Conservation (phyloP, 1,140 invertebrate genomes). For the Drosophila kikkawai region DNA sequence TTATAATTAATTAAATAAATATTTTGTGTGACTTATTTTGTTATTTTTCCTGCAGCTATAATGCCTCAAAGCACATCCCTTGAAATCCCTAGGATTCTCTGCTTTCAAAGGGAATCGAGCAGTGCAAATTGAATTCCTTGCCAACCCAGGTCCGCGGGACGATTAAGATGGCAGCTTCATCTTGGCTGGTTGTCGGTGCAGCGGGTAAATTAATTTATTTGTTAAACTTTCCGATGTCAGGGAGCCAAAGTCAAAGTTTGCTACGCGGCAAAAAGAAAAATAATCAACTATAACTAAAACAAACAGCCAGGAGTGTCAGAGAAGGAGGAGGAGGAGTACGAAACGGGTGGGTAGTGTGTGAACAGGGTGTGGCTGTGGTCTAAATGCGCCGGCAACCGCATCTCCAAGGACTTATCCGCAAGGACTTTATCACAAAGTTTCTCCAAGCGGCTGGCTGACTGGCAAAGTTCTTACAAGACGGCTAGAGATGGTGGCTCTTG, state of each 20-base stretch:
- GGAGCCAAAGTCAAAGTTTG: conserved; percentile 66
- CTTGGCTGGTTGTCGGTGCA: conserved; percentile 20
- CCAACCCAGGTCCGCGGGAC: conserved; percentile 49
- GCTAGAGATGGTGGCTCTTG: conserved; percentile 9
- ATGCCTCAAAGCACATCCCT: not conserved
- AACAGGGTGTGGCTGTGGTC: conserved; percentile 28
- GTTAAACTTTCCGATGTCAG: conserved; percentile 71
- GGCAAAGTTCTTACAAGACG: conserved; percentile 15
- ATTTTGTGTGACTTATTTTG: not conserved
- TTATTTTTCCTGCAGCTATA: not conserved
- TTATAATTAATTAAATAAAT: not conserved
- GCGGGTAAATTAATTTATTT: conserved; percentile 81
- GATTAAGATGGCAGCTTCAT: conserved; percentile 51
- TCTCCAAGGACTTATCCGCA: conserved; percentile 55
- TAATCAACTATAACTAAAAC: conserved; percentile 50
- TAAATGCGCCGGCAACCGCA: conserved; percentile 39
- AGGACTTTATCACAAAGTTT: conserved; percentile 63
- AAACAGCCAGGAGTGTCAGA: conserved; percentile 24
- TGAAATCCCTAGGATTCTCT: conserved; percentile 1
- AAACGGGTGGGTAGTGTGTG: not conserved
- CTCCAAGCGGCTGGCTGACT: conserved; percentile 14
- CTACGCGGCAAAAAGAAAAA: conserved; percentile 41
- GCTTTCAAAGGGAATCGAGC: conserved; percentile 7
- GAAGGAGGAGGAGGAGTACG: not conserved
- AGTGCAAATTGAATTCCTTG: conserved; percentile 71